Base-by-base conservation (phyloP, 2,797 vertebrate species). In the Pangasius mekongensis region DNA sequence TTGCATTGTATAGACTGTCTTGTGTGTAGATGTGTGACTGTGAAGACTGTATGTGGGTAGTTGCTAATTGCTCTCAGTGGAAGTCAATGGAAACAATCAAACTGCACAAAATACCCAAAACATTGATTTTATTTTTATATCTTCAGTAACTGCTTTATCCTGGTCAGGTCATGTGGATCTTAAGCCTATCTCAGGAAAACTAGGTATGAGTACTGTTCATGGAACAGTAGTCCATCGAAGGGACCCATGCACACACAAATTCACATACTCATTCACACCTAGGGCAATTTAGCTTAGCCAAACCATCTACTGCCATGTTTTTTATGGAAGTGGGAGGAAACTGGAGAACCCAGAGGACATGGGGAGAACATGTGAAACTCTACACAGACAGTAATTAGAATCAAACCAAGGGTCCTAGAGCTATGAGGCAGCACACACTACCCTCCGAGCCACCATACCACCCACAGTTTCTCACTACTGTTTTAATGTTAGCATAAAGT, bases 31-130 rank as follows among this genome's bases (percentile, higher is more conserved):
- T 10, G 13, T 39, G 5, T 18, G 33, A 36, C 2, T 58, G 67
- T 60, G 67, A 73, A 73, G 6, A 56, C 43, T 58, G 67, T 24
- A 30, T 52, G 64, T 74, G 30, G 22, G 13, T 58, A 58, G 67
- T 58, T 73, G 67, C 67, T 74, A 85, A 74, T 85, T 85, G 84
- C 84, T 85, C 84, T 85, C 67, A 85, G 52, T 74, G 67, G 84
- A 85, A 58, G 67, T 39, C 49, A 39, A 39, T 69, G 20, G 30
- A 84, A 54, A 20, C 30, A 71, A 24, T 18, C 5, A 47, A 64
- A 47, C 56, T 10, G 14, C 43, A 52, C 14, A 52, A 67, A 84
- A 83, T 64, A 64, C 60, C 16, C 39, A n/a, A 66, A 27, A 67
- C 62, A 27, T n/a, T 6, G 5, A 67, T 82, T 64, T 43, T 24